Conservation (phyloP, 2,797 vertebrate genomes). For the Tamandua tetradactyla region DNA sequence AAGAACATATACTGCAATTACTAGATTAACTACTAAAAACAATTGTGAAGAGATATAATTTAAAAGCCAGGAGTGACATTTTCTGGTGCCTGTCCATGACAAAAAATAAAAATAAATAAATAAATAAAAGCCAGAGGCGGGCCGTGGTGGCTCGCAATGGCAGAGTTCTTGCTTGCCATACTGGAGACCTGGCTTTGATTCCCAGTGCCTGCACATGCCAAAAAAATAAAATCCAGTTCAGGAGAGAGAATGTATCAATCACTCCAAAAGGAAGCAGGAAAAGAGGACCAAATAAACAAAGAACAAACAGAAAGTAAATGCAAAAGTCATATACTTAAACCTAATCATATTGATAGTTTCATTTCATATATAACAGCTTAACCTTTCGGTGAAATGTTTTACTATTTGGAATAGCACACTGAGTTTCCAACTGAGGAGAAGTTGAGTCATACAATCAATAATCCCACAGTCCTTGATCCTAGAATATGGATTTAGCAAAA, state of each 20-base stretch:
- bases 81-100: too few relatives aligned
- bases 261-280: background rate
- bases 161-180: too few relatives aligned
- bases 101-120: too few relatives aligned
- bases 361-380: background rate
- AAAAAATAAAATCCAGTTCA: too few relatives aligned
- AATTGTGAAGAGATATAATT: background rate
- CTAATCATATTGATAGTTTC: background rate
- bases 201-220: too few relatives aligned
- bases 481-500: too few relatives aligned
- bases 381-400: too few relatives aligned
- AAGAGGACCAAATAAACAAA: background rate
- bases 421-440: background rate
- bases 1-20: background rate
- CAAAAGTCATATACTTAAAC: background rate
- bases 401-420: background rate
- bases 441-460: background rate
- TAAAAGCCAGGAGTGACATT: too few relatives aligned
- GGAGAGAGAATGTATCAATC: background rate
- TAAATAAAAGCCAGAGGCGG: too few relatives aligned
- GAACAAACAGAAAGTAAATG: background rate
- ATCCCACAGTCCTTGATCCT: background rate
- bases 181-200: too few relatives aligned
- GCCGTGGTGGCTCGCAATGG: too few relatives aligned
- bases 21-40: background rate